phyloP scores from a whole-genome alignment of 2,888 invertebrate species.

The Coelopa pilipes region DNA sequence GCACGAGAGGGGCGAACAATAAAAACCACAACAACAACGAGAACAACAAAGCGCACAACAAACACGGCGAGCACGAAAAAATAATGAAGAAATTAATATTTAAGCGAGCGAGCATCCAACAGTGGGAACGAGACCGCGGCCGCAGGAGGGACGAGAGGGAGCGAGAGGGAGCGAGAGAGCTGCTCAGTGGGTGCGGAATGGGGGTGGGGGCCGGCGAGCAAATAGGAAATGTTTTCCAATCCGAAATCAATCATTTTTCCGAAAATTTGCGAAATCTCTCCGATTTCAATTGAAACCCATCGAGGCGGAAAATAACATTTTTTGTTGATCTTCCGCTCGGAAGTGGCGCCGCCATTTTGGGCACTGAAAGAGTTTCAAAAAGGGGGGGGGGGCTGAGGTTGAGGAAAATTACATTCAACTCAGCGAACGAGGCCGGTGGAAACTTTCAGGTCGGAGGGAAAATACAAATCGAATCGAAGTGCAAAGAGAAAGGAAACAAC shows the following conservation, averaged over 20 bases:
- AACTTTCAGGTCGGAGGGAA: too few species aligned
- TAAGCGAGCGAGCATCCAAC: background rate
- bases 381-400: too few species aligned
- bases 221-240: background rate
- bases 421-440: too few species aligned
- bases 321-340: background rate
- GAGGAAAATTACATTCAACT: too few species aligned
- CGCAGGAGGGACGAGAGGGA: too few species aligned
- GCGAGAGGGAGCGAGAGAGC: too few species aligned
- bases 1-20: too few species aligned
- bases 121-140: background rate
- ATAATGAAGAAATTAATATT: background rate
- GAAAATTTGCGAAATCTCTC: background rate
- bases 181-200: too few species aligned
- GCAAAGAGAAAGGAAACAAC: too few species aligned
- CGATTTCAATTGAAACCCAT: slow-evolving; percentile 12
- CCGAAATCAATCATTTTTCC: background rate
- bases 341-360: slow-evolving; percentile 7
- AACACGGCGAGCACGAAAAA: background rate
- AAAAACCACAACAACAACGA: too few species aligned
- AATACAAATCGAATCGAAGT: too few species aligned
- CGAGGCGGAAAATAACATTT: slow-evolving; percentile 22
- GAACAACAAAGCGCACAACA: background rate
- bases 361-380: background rate
- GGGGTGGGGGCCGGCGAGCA: background rate